A percentile compares a stretch with the other conserved stretches of the same genome.
Conservation (phyloP, 2,888 invertebrate genomes). For the Pseudolycoriella hygida region DNA sequence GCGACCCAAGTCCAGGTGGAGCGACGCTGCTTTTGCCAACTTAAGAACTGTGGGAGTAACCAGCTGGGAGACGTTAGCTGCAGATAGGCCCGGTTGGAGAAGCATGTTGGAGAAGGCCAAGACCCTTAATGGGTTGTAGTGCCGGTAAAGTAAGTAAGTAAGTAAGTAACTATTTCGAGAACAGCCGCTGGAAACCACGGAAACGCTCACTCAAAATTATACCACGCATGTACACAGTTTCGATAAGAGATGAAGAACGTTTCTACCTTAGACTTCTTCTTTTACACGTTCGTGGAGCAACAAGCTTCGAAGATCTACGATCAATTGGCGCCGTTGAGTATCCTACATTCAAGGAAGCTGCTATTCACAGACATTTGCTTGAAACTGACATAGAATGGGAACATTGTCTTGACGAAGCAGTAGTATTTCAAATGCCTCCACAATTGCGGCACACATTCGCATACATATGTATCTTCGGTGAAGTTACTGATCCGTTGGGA, state of each 20-base stretch:
- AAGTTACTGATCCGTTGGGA: neutral
- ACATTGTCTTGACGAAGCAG: slow-evolving; percentile 9
- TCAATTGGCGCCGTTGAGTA: slow-evolving; percentile 9
- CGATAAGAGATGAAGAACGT: neutral
- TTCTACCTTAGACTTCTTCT: slow-evolving; percentile 6
- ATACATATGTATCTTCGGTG: slow-evolving; percentile 2
- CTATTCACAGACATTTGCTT: slow-evolving; percentile 10
- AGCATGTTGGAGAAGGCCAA: too few species aligned
- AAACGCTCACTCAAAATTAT: neutral
- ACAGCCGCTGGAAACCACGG: neutral
- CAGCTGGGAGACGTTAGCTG: too few species aligned
- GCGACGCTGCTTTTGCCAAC: too few species aligned
- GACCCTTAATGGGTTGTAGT: too few species aligned
- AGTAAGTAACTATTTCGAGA: too few species aligned
- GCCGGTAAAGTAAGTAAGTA: too few species aligned
- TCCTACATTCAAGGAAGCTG: slow-evolving; percentile 7
- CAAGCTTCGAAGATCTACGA: slow-evolving; percentile 9
- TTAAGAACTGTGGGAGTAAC: too few species aligned
- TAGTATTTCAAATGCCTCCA: slow-evolving; percentile 11
- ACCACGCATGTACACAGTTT: neutral
- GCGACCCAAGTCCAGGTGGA: too few species aligned
- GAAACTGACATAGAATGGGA: slow-evolving; percentile 11
- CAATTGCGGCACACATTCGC: slow-evolving; percentile 5
- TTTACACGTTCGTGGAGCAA: slow-evolving; percentile 10
- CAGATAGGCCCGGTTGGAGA: too few species aligned